Evolutionary conservation across 2,797 vertebrate species (phyloP), one percentile per base, ranked within the genome.

Genomic region (Sebastes diploproa): DNA sequence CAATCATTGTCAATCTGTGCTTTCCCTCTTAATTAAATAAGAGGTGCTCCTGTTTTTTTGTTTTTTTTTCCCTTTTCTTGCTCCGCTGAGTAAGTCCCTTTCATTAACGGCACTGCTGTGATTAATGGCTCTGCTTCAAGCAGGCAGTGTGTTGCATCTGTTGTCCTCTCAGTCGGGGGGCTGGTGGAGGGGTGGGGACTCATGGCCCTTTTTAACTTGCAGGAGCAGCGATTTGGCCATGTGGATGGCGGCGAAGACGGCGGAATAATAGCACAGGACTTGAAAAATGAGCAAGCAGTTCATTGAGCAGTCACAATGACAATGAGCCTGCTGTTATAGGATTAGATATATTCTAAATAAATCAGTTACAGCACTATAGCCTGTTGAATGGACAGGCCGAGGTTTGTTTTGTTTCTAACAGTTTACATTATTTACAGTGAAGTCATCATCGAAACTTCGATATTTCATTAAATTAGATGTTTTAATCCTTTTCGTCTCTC

Each of bases 51-150:
- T 87, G 29, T 52, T 52, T 52, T 46, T 86, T 64, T 62, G 20
- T 42, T 59, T 67, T 65, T 68, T 74, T 68, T 72, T 25, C 16
- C 4, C 18, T 56, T 71, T 27, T 36, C 66, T 74, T 83, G 72
- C 81, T 86, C 67, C 16, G 29, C 22, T 87, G 75, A 86, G 64
- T 84, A 72, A 67, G 61, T 83, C 75, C 72, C 75, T 75, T 86
- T 91, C 81, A 90, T 80, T 75, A 77, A 64, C 10, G 52, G 61
- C 83, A 73, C 77, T 70, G 72, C 75, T 85, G 81, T 90, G 89
- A 91, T 87, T 83, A 89, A 92, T 91, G 86, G 78, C 86, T 78
- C 36, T 0, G 20, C 73, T 87, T 86, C 85, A 86, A 69, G 74
- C 72, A 60, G 87, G 81, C 72, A 52, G 81, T 63, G 62, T 50